phyloP scores from a whole-genome alignment of 1,140 invertebrate genomes.

The Platyura marginata region DNA sequence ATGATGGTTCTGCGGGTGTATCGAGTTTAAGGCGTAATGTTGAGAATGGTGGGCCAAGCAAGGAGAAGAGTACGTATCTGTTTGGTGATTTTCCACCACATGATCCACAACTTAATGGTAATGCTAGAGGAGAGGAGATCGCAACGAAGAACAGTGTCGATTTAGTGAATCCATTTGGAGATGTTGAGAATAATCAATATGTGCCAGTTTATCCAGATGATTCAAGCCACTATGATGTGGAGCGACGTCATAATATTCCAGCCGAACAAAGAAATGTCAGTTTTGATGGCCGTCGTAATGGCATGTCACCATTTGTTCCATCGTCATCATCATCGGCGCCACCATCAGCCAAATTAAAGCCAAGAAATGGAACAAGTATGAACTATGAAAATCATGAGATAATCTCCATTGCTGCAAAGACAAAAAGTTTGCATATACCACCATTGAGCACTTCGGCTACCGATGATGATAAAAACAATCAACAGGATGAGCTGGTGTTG shows the following conservation, averaged over 20 bases:
- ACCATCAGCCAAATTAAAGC: neutral
- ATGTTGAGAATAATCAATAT: neutral
- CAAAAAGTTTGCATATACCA: slow-evolving; percentile 2
- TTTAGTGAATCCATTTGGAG: slow-evolving; percentile 3
- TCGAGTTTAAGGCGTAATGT: too few relatives aligned
- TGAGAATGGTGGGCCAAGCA: neutral
- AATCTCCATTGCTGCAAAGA: slow-evolving; percentile 11
- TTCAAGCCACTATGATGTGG: slow-evolving; percentile 5
- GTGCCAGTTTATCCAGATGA: neutral
- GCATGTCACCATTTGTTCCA: slow-evolving; percentile 17
- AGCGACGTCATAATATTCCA: slow-evolving; percentile 17
- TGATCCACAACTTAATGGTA: too few relatives aligned
- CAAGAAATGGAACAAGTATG: slow-evolving; percentile 17
- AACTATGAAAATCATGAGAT: slow-evolving; percentile 24
- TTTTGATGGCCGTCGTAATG: slow-evolving; percentile 18
- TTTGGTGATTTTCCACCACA: neutral
- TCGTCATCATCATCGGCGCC: neutral
- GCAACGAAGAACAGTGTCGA: neutral
- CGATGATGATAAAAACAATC: slow-evolving; percentile 7
- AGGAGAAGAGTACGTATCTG: neutral
- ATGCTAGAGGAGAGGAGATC: neutral
- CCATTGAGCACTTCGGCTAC: slow-evolving; percentile 3
- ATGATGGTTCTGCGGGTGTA: too few relatives aligned
- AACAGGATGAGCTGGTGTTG: slow-evolving; percentile 4
- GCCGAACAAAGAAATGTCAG: slow-evolving; percentile 16